Evolutionary conservation across 2,113 vertebrate species (phyloP).

Genomic region (Orycteropus afer): DNA sequence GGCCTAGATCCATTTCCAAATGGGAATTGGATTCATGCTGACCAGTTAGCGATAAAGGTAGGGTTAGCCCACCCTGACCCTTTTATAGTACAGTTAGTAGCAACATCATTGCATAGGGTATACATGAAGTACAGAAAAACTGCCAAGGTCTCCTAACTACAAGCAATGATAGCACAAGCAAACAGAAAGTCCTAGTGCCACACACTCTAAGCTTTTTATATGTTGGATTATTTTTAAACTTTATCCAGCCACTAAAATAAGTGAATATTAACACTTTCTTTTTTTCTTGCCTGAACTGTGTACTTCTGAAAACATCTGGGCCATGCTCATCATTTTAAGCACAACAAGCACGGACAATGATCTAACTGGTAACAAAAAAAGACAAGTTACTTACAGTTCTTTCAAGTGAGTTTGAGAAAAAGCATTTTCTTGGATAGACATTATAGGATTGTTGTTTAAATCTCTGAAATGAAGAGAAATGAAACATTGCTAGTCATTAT

Average conservation of each 20-base stretch:
- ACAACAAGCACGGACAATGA: slow-evolving; percentile 33
- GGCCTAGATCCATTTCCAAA: not conserved
- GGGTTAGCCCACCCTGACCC: not conserved
- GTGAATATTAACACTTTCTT: not conserved
- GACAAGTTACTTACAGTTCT: slow-evolving; percentile 88
- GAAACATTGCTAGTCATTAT: slow-evolving; percentile 52
- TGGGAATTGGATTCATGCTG: not conserved
- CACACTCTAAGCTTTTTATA: not conserved
- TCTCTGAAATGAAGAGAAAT: slow-evolving; percentile 86
- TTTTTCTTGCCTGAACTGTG: not conserved
- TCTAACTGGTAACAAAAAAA: slow-evolving; percentile 4
- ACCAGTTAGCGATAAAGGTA: not conserved
- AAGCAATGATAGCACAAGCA: not conserved
- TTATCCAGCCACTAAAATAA: not conserved
- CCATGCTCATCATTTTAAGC: not conserved
- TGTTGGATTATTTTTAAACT: slow-evolving; percentile 21
- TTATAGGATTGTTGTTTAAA: slow-evolving; percentile 89
- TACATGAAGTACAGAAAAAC: not conserved
- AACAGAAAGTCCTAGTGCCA: not conserved
- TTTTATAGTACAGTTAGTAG: not conserved
- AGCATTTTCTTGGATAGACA: slow-evolving; percentile 90
- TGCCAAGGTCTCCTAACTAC: not conserved
- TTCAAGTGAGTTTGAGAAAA: slow-evolving; percentile 88
- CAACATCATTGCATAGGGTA: not conserved
- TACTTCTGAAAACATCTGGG: slow-evolving; percentile 26